Evolutionary conservation across 2,888 invertebrate species (phyloP).

Genomic region (Teleogryllus oceanicus): DNA sequence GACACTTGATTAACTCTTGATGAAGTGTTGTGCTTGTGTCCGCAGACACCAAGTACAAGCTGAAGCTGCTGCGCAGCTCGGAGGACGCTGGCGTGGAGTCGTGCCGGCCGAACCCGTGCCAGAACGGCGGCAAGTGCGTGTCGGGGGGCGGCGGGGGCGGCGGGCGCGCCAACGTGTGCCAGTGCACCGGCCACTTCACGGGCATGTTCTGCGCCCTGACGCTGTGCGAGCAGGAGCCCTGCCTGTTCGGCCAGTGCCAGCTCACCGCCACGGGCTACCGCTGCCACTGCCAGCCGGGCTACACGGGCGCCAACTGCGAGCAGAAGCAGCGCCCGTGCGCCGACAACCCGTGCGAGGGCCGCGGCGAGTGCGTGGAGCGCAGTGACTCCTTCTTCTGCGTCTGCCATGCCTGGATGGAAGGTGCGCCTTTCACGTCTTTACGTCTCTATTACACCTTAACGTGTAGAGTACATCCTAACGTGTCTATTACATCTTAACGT

Average conservation of each 20-base stretch:
- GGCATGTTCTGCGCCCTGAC: slow-evolving; percentile 74
- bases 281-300: slow-evolving; percentile 67
- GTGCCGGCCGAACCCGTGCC: slow-evolving; percentile 71
- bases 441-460: no score
- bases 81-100: slow-evolving; percentile 61
- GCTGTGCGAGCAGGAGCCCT: slow-evolving; percentile 69
- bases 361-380: slow-evolving; percentile 68
- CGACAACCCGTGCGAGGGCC: slow-evolving; percentile 67
- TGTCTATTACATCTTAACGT: no score
- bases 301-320: slow-evolving; percentile 62
- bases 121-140: slow-evolving; percentile 59
- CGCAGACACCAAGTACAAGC: slow-evolving; percentile 64
- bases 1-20: no score
- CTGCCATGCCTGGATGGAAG: slow-evolving; percentile 73
- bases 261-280: slow-evolving; percentile 52
- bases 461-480: no score
- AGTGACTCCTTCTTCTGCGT: slow-evolving; percentile 63
- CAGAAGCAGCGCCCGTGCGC: slow-evolving; percentile 68
- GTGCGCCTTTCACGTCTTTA: slow-evolving; percentile 43
- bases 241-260: slow-evolving; percentile 63
- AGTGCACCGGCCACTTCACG: slow-evolving; percentile 46
- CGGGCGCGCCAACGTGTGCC: slow-evolving; percentile 50
- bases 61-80: slow-evolving; percentile 58
- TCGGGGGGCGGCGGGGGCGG: not conserved
- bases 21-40: no score